Base-by-base conservation (phyloP, 2,797 vertebrate species). In the Macroramphosus scolopax region DNA sequence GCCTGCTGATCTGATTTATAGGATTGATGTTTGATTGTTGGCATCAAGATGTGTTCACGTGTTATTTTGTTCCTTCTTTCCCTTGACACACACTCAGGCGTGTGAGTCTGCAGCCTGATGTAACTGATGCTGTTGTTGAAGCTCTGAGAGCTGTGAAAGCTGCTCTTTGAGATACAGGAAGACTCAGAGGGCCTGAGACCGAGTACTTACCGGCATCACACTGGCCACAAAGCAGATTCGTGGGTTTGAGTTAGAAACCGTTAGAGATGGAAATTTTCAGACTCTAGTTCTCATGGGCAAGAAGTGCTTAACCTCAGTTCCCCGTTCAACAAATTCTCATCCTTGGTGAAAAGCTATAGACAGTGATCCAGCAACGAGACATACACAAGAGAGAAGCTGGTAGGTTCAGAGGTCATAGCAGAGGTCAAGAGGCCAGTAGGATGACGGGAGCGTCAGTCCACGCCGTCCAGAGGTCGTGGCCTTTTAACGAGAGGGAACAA, bases 71-170 rank as follows among this genome's bases (percentile, higher is more conserved):
- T 41, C 34, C 13, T 40, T n/a, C 7, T 38, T 28, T 15, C 39
- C 3, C 37, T 47, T 42, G 25, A 7, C 14, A 40, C 24, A 52
- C 54, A 29, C 33, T 43, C 16, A 60, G n/a, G 26, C 45, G 33
- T 73, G 43, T 28, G 53, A 14, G 58, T 54, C 13, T 26, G 51
- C 39, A 17, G 43, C 31, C 33, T 32, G 25, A 52, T 59, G 63
- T 79, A 72, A 80, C 85, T 79, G 60, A 78, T 77, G 62, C 72
- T 51, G 64, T 78, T 84, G 72, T 86, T 71, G 34, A 30, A 57
- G 42, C 22, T 52, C 34, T 25, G 44, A 26, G 63, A 35, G 65
- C 55, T 50, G 71, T 83, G 79, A 87, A 83, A 80, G 82, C 72
- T 68, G 42, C 75, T 77, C 79, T 80, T 83, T 81, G 72, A 82